phyloP scores from a whole-genome alignment of 1,140 invertebrate species.

The Brachionus calyciflorus region DNA sequence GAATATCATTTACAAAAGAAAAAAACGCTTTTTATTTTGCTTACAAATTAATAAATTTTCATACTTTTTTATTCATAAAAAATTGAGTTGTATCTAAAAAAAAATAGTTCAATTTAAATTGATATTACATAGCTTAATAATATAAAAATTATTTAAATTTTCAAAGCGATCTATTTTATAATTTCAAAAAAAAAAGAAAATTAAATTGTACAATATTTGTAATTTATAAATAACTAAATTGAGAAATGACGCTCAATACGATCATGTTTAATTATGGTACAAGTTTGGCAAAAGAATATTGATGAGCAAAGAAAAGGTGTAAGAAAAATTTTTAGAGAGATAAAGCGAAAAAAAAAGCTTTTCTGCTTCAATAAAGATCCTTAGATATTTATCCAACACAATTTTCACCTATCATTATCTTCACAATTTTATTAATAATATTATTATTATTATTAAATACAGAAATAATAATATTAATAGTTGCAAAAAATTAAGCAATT shows the following conservation, averaged over 20 bases:
- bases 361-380: slow-evolving; percentile 41
- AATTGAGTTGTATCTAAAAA: too few species aligned
- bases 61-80: too few species aligned
- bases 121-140: too few species aligned
- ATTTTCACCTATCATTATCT: slow-evolving; percentile 18
- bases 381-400: slow-evolving; percentile 28
- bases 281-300: not conserved
- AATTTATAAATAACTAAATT: not conserved
- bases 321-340: not conserved
- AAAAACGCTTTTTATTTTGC: too few species aligned
- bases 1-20: not conserved
- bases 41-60: too few species aligned
- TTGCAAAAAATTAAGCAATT: too few species aligned
- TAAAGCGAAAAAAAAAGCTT: not conserved
- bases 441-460: not conserved
- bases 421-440: not conserved
- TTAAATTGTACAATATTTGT: not conserved
- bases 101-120: too few species aligned
- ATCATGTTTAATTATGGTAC: not conserved
- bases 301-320: not conserved
- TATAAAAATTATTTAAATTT: too few species aligned
- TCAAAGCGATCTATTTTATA: too few species aligned
- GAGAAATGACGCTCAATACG: not conserved
- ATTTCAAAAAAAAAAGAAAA: too few species aligned
- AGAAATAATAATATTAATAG: not conserved